phyloP scores from a whole-genome alignment of 2,113 vertebrate genomes.

The Numida meleagris region DNA sequence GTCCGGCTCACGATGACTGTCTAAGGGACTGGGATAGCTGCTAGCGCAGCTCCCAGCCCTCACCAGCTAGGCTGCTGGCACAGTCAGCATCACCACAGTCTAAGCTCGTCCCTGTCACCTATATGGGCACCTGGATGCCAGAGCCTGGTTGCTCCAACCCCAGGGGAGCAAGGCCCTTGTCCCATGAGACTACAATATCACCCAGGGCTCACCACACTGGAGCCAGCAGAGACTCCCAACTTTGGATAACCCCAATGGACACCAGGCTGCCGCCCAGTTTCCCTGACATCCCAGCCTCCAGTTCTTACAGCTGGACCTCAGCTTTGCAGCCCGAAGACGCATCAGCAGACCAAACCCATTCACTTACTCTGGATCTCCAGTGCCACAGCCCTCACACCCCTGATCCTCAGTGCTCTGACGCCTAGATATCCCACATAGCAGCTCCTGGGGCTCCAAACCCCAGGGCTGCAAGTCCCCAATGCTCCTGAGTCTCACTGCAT shows the following conservation, averaged over 20 bases:
- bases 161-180: background rate
- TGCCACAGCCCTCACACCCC: background rate
- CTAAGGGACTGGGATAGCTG: background rate
- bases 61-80: background rate
- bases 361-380: background rate
- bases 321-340: background rate
- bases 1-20: fast-evolving
- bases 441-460: background rate
- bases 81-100: background rate
- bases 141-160: background rate
- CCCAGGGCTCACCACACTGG: background rate
- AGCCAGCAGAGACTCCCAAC: too few relatives aligned
- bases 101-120: fast-evolving
- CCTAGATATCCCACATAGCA: background rate
- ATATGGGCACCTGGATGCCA: fast-evolving
- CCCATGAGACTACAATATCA: fast-evolving
- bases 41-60: background rate
- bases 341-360: background rate
- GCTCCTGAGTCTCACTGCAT: background rate
- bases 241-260: fast-evolving
- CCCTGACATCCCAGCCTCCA: fast-evolving
- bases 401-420: background rate
- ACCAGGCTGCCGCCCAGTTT: fast-evolving
- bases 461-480: background rate
- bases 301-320: fast-evolving